A percentile compares a stretch with the other conserved stretches of the same genome.
Evolutionary conservation across 2,797 vertebrate genomes (phyloP).

Genomic region (Halcyon smyrnensis): DNA sequence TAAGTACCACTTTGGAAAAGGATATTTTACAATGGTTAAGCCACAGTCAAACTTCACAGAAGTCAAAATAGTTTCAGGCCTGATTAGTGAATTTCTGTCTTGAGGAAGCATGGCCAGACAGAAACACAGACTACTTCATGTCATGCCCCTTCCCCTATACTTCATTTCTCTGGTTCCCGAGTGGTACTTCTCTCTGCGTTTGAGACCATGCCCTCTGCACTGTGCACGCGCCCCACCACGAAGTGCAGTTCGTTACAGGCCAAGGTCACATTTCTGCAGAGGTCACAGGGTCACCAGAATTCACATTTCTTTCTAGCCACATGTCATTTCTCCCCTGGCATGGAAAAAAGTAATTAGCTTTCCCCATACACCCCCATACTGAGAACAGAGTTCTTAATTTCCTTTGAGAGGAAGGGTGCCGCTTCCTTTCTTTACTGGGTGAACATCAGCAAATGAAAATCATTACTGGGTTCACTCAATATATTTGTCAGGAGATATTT

Average conservation of each 20-base stretch:
- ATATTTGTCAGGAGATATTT: slow-evolving; percentile 55
- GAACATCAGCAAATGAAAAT: slow-evolving; percentile 64
- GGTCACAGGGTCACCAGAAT: slow-evolving; percentile 52
- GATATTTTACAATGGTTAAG: background rate
- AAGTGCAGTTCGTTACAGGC: background rate
- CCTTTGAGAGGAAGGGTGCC: slow-evolving; percentile 69
- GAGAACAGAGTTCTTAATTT: slow-evolving; percentile 65
- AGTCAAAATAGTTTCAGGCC: background rate
- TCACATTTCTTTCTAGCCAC: slow-evolving; percentile 54
- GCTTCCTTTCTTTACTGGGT: slow-evolving; percentile 65
- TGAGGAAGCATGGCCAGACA: background rate
- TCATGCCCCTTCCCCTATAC: background rate
- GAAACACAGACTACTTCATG: background rate
- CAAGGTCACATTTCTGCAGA: slow-evolving; percentile 47
- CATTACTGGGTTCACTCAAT: slow-evolving; percentile 47
- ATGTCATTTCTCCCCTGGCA: slow-evolving; percentile 63
- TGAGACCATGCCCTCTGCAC: background rate
- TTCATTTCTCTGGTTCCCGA: background rate
- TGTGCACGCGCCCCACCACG: background rate
- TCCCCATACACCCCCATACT: slow-evolving; percentile 28
- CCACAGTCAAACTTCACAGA: background rate
- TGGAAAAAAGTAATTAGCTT: slow-evolving; percentile 70
- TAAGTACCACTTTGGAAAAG: background rate
- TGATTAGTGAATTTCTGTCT: background rate
- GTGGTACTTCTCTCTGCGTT: background rate